Conservation (phyloP, 2,797 vertebrate species). For the Chaetodon trifasciatus region DNA sequence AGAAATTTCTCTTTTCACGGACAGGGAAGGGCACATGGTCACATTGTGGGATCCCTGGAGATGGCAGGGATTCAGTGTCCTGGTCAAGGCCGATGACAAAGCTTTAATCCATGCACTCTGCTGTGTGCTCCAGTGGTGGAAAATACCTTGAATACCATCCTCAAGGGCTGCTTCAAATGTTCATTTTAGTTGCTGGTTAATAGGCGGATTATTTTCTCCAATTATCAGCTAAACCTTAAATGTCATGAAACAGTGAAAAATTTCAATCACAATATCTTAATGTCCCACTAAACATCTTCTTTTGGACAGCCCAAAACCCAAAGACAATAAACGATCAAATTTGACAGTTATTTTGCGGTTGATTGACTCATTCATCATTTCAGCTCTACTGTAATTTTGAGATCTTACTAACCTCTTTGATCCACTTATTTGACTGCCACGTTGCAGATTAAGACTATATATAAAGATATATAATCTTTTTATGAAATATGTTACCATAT, state of each 20-base stretch:
- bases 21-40: conserved; percentile 1
- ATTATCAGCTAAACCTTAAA: conserved; percentile 9
- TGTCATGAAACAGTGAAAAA: background rate
- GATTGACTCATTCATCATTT: background rate
- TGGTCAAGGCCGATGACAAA: conserved; percentile 16
- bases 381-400: background rate
- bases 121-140: background rate
- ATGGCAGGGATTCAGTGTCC: background rate
- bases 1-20: conserved; percentile 11
- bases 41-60: conserved; percentile 9
- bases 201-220: conserved; percentile 15
- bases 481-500: background rate
- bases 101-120: conserved; percentile 12
- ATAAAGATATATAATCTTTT: background rate
- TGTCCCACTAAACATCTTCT: background rate
- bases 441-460: background rate
- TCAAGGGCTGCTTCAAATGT: conserved; percentile 4
- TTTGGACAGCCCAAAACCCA: background rate
- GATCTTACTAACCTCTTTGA: background rate
- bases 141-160: conserved; percentile 3
- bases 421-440: background rate
- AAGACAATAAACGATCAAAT: background rate
- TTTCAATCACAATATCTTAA: background rate
- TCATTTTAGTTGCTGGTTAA: conserved; percentile 19
- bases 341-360: background rate